Base-by-base conservation (phyloP, 2,113 vertebrate species). In the Megaptera novaeangliae region DNA sequence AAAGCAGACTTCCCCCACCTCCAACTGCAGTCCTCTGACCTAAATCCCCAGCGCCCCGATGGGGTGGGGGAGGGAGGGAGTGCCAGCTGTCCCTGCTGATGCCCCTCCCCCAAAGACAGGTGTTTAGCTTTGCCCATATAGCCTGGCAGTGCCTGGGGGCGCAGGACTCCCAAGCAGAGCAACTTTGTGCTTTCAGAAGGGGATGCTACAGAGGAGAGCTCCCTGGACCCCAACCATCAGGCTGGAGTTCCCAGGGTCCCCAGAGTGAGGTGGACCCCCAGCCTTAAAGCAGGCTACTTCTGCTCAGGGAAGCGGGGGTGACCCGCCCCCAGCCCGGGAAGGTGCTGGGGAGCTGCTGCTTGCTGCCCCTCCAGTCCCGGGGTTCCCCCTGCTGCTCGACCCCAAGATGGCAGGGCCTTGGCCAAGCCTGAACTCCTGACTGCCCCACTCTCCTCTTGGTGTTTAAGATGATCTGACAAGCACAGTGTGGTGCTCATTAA, bases 51-150 rank as follows among this genome's bases (percentile, higher is more conserved):
- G 94, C n/a, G 55, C 34, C 90, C 52, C 23, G 21, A 34, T 49
- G 69, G 72, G n/a, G 46, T 91, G 92, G 74, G 94, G 93, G 95
- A 97, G 86, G 92, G 89, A 83, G 78, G 44, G 68, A 15, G 82
- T 55, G 75, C 96, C 96, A 97, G 91, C 97, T 97, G 97, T 95
- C 95, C 64, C 86, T 84, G 86, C 49, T 59, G 84, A 31, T 55
- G 92, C 92, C 25, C 86, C 81, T 63, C 39, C 86, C 14, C 2
- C 44, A 69, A 61, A 94, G 95, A 96, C 94, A 97, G 97, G 98
- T 97, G 96, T 93, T 95, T 86, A 61, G 91, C 87, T 95, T 96
- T 83, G 68, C 83, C 57, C 8, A 5, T 8, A 5, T 11, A 85
- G 49, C 82, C 61, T 85, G 87, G 59, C 85, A 95, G 84, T 68